Evolutionary conservation across 2,113 vertebrate genomes (phyloP), one percentile per base, ranked within the genome.

Genomic region (Scortum barcoo): DNA sequence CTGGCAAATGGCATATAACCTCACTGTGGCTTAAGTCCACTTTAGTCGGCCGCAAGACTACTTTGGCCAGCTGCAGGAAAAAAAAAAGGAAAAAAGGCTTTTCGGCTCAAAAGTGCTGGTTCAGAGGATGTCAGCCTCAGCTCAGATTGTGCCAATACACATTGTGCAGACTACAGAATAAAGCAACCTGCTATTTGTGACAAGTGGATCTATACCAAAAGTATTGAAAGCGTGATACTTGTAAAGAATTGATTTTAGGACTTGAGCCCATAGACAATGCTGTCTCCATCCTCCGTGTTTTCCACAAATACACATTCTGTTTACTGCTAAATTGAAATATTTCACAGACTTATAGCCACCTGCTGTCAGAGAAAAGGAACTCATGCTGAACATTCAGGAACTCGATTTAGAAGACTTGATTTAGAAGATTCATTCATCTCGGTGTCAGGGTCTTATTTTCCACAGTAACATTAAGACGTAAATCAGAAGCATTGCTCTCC

Each of bases 1-100:
- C 85, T 90, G 81, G 79, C 73, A 92, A 93, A 93, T 95, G 80
- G 90, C 92, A 88, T 78, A 88, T 87, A 91, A 88, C 88, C 73
- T 81, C 71, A 66, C 75, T 63, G 57, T 56, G 65, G 81, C 84
- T 83, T 81, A 69, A 89, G 81, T 84, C 76, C 68, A 82, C 76
- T 88, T 76, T 50, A 83, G 81, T 88, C 81, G 72, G 75, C 80
- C 54, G 77, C 73, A 75, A 58, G 71, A 78, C 81, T 62, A 60
- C 74, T 80, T 87, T 69, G 68, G 53, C 84, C 62, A 71, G 71
- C 48, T 78, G 71, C 30, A 62, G 78, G n/a, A n/a, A n/a, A n/a
- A n/a, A n/a, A 79, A 86, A 80, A 82, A 85, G 40, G 66, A 79
- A 86, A 80, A 82, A 85, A 44, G 66, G 42, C 50, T 79, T 83